Conservation (phyloP, 2,113 vertebrate species). For the Sminthopsis crassicaudata region DNA sequence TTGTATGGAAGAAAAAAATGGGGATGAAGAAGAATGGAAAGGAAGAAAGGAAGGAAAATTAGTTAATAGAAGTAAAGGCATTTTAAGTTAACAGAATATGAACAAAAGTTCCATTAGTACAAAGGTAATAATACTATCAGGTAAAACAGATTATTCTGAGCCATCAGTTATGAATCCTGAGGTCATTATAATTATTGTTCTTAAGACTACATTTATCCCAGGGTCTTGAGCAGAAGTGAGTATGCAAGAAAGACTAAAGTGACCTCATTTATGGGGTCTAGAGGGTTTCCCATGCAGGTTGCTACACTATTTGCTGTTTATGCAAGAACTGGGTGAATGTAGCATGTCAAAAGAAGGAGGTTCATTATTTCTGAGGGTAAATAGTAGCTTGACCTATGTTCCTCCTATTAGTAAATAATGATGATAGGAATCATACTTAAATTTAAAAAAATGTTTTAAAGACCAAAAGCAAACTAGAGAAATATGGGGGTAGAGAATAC, state of each 20-base stretch:
- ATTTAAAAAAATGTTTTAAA: not conserved
- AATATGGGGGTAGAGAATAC: not conserved
- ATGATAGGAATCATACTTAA: not conserved
- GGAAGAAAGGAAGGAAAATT: not conserved
- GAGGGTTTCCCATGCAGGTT: not conserved
- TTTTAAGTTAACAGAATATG: not conserved
- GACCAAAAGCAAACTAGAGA: not conserved
- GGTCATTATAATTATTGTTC: not conserved
- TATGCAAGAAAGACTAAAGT: not conserved
- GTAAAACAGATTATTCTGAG: not conserved
- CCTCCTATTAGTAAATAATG: not conserved
- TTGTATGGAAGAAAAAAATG: not conserved
- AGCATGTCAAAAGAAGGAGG: not conserved
- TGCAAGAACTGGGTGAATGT: not conserved
- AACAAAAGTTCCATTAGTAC: not conserved
- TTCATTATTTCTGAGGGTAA: not conserved
- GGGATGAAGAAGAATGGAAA: not conserved
- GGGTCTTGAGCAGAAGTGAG: not conserved
- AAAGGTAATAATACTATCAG: not conserved
- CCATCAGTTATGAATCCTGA: not conserved
- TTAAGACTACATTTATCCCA: not conserved
- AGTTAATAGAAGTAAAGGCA: not conserved
- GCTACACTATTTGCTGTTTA: not conserved
- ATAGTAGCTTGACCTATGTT: not conserved
- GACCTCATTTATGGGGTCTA: not conserved